Evolutionary conservation across 2,888 invertebrate genomes (phyloP), one percentile per base, ranked within the genome.

Genomic region (Pyrrhia umbra): DNA sequence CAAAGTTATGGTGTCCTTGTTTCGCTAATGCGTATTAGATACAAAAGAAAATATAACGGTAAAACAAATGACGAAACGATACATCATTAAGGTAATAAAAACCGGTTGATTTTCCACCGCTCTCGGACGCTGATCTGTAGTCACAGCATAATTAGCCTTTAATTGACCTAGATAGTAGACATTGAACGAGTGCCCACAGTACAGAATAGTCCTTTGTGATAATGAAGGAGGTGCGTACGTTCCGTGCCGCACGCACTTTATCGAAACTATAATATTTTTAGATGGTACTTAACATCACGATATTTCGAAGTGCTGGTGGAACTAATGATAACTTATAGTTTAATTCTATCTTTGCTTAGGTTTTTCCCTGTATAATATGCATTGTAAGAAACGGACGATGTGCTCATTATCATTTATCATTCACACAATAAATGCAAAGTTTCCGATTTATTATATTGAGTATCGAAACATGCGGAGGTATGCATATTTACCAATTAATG

Each of bases 91-190:
- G 9, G 3, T 34, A 34, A 5, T 4, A n/a, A 34, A 34, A n/a
- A 34, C 34, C n/a, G 13, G 34, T 34, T 34, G 8, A n/a, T 34
- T 34, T 34, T n/a, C 34, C n/a, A 34, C 34, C n/a, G n/a, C n/a
- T n/a, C n/a, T 45, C 18, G 39, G 23, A 43, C 34, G 39, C 23
- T 25, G 47, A 54, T 67, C 15, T 46, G 9, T 9, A 56, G 30
- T 27, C 45, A 46, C 49, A 20, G 45, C 40, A 27, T 74, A 60
- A 68, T 73, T 62, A 54, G 39, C 49, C 47, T 75, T 71, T 70
- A 59, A 74, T 74, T 67, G 67, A 62, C 74, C 75, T 50, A 62
- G 55, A 56, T 70, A 50, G 30, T 45, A 59, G 58, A 54, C 62
- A 74, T 75, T 74, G 75, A 74, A 52, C 50, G 13, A 13, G 15